phyloP scores from a whole-genome alignment of 1,140 invertebrate genomes.

The Cyclargus thomasi region DNA sequence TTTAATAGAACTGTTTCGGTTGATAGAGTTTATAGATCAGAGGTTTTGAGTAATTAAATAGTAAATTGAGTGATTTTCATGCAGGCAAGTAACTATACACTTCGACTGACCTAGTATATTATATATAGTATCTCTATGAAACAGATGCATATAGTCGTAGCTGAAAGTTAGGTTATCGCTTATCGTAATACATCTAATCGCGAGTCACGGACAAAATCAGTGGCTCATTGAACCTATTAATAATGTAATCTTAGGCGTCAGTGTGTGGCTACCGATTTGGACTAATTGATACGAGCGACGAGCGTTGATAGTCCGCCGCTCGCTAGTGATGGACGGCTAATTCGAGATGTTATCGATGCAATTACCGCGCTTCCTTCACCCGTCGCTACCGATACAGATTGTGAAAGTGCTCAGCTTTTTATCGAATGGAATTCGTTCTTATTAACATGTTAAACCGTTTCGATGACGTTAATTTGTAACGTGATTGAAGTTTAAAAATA shows the following conservation, averaged over 20 bases:
- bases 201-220: constrained; percentile 33
- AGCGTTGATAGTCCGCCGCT: constrained; percentile 53
- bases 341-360: constrained; percentile 66
- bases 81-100: no score
- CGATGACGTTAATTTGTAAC: constrained; percentile 1
- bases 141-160: background rate
- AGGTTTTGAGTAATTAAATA: no score
- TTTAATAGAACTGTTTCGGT: no score
- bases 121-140: no score
- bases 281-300: constrained; percentile 64
- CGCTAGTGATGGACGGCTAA: constrained; percentile 62
- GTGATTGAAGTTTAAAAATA: constrained; percentile 1
- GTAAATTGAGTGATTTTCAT: no score
- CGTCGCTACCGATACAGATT: constrained; percentile 32
- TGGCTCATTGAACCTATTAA: constrained; percentile 58
- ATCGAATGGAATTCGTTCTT: constrained; percentile 13
- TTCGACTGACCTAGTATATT: no score
- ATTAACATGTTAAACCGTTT: constrained; percentile 9
- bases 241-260: constrained; percentile 57
- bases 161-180: background rate
- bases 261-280: constrained; percentile 62
- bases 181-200: constrained; percentile 10
- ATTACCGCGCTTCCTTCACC: constrained; percentile 46
- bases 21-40: no score
- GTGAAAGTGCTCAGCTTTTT: constrained; percentile 20